These are phyloP conservation scores for Aphis gossypii DNA, from an alignment of 1,140 invertebrate genomes.

Conservation along the genomic window DNA sequence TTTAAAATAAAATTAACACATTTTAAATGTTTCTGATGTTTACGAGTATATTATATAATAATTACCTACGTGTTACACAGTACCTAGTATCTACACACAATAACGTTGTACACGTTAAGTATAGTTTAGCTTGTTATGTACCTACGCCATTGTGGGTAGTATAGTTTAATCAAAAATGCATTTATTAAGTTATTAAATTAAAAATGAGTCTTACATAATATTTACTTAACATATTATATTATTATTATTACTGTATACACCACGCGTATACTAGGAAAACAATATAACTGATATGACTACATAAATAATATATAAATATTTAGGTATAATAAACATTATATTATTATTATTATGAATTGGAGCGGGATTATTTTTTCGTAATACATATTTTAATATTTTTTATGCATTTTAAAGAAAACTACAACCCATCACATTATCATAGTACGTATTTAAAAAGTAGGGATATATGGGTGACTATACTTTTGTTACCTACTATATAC, in stretches of 20 bases:
- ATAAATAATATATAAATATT: neutral
- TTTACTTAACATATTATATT: neutral
- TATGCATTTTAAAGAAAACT: neutral
- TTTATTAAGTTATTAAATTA: neutral
- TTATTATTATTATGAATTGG: neutral
- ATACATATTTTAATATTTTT: neutral
- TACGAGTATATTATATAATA: neutral
- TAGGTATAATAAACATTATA: too few species aligned
- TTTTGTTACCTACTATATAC: neutral
- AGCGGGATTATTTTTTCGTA: neutral
- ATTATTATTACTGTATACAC: neutral
- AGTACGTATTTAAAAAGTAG: neutral
- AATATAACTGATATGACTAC: neutral
- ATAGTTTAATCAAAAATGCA: neutral
- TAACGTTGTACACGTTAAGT: neutral
- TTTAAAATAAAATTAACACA: constrained; percentile 3
- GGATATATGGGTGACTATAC: neutral
- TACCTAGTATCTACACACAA: neutral
- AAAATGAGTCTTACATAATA: neutral
- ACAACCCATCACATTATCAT: neutral
- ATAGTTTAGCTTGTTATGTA: neutral
- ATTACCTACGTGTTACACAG: neutral
- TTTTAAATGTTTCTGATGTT: neutral
- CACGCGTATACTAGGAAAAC: neutral
- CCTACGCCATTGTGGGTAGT: neutral